phyloP scores from a whole-genome alignment of 1,140 invertebrate genomes.

The Bursaphelenchus mucronatus region DNA sequence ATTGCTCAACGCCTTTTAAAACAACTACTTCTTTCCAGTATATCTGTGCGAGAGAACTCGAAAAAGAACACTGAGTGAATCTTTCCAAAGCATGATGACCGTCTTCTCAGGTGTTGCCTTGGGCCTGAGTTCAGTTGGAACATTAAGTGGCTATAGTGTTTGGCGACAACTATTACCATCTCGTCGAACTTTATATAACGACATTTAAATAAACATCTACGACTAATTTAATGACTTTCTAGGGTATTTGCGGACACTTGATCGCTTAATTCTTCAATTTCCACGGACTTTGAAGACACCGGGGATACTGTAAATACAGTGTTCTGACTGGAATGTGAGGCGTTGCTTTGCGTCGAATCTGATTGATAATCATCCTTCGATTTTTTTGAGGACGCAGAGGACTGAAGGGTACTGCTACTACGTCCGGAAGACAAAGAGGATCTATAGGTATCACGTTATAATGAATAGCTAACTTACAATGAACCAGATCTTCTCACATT shows the following conservation, averaged over 20 bases:
- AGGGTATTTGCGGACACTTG: not conserved
- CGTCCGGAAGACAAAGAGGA: not conserved
- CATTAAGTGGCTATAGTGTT: conserved; percentile 21
- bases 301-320: not conserved
- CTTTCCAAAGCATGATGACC: conserved; percentile 35
- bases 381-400: not conserved
- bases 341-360: not conserved
- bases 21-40: conserved; percentile 18
- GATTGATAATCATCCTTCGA: not conserved
- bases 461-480: not conserved
- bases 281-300: not conserved
- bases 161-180: conserved; percentile 14
- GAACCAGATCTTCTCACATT: not conserved
- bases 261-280: not conserved
- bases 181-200: conserved; percentile 16
- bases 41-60: conserved; percentile 35
- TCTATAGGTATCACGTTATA: not conserved
- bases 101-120: conserved; percentile 33
- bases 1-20: conserved; percentile 4
- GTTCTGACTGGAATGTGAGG: not conserved
- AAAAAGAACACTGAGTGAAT: conserved; percentile 28
- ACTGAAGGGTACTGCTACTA: not conserved
- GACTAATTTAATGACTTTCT: too few species aligned
- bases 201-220: not conserved
- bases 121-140: conserved; percentile 29